phyloP scores from a whole-genome alignment of 2,113 vertebrate species.

The Phaethornis superciliosus region DNA sequence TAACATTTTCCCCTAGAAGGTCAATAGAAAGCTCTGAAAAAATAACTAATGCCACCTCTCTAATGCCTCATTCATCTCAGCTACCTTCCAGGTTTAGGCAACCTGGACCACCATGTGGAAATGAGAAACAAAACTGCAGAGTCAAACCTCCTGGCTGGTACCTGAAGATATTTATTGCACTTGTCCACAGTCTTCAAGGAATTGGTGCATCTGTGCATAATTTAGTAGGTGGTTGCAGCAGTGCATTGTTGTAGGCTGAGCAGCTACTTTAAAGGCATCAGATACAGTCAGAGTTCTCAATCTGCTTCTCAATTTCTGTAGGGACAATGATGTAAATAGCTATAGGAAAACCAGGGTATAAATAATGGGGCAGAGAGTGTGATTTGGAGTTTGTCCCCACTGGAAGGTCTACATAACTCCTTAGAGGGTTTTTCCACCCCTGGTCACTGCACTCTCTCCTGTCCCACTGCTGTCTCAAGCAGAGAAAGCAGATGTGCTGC shows the following conservation, averaged over 20 bases:
- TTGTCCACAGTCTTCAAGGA: constrained; percentile 7
- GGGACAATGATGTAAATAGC: constrained; percentile 33
- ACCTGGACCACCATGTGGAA: not conserved
- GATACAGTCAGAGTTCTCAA: constrained; percentile 63
- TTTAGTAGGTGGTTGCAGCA: constrained; percentile 60
- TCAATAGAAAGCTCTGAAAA: not conserved
- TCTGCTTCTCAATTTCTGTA: constrained; percentile 1
- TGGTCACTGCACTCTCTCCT: not conserved
- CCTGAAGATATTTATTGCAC: constrained; percentile 12
- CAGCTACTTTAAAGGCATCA: constrained; percentile 64
- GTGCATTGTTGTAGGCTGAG: constrained; percentile 58
- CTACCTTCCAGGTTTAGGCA: not conserved
- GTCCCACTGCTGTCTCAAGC: not conserved
- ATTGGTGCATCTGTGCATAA: constrained; percentile 60
- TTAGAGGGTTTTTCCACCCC: not conserved
- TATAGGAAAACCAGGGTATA: not conserved
- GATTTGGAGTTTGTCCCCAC: not conserved
- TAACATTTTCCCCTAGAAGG: not conserved
- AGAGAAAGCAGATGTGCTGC: not conserved
- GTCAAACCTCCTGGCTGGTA: not conserved
- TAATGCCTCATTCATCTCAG: not conserved
- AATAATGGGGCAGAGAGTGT: not conserved
- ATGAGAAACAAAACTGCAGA: not conserved
- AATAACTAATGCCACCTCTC: not conserved
- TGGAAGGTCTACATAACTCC: not conserved